Evolutionary conservation across 2,797 vertebrate genomes (phyloP).

Genomic region (Strix occidentalis): DNA sequence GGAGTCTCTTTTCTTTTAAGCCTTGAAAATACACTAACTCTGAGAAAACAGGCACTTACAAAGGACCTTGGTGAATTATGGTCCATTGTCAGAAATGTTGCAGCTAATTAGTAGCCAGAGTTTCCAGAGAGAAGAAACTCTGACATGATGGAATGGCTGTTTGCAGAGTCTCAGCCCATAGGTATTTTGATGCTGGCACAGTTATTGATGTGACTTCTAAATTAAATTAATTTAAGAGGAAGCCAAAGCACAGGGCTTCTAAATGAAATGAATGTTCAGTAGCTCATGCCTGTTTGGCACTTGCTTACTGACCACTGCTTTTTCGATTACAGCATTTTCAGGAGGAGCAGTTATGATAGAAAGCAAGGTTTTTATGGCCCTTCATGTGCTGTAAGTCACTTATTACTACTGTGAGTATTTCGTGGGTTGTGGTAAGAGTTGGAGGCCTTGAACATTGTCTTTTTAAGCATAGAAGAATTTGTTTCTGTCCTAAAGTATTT

Average conservation of each 20-base stretch:
- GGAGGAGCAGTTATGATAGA: not conserved
- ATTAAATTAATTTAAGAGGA: conserved; percentile 57
- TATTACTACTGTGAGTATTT: not conserved
- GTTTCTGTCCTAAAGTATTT: not conserved
- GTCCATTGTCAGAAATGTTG: not conserved
- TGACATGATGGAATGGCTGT: not conserved
- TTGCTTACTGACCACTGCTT: not conserved
- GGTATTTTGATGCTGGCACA: conserved; percentile 38
- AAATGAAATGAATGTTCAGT: not conserved
- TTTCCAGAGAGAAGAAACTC: conserved; percentile 6
- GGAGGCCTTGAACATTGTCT: not conserved
- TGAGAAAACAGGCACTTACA: conserved; percentile 11
- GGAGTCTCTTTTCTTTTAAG: not conserved
- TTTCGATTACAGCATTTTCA: not conserved
- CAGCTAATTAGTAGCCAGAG: conserved; percentile 48
- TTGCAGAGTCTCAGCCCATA: not conserved
- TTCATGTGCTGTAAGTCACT: not conserved
- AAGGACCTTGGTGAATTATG: not conserved
- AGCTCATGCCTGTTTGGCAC: not conserved
- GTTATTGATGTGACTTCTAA: conserved; percentile 46
- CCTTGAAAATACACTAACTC: not conserved
- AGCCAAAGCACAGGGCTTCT: not conserved
- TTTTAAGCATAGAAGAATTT: not conserved
- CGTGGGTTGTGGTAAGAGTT: not conserved
- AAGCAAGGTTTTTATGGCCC: not conserved